A percentile compares a stretch with the other conserved stretches of the same genome.
Evolutionary conservation across 2,888 invertebrate species (phyloP).

Genomic region (Pachydiplax longipennis): DNA sequence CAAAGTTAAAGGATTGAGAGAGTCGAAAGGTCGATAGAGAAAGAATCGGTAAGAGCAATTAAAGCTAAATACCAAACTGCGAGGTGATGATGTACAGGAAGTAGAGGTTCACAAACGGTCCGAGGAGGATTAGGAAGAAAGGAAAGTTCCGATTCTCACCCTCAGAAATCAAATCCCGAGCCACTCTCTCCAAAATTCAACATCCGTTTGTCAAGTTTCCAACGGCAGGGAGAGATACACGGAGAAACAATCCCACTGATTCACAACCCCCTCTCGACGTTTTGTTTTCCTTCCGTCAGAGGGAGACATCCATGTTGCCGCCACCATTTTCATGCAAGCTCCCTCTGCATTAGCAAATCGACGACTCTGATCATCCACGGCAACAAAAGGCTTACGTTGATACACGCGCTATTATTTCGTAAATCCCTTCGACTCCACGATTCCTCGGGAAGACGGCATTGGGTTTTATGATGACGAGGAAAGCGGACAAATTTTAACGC

Average conservation of each 20-base stretch:
- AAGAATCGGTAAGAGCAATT: not conserved
- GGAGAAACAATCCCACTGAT: not conserved
- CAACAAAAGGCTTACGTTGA: not conserved
- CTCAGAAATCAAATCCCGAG: too few species aligned
- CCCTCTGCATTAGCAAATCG: not conserved
- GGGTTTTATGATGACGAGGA: too few species aligned
- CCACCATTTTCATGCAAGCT: not conserved
- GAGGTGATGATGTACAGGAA: not conserved
- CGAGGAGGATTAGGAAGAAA: not conserved
- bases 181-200: not conserved
- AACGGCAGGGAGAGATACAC: not conserved
- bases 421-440: not conserved
- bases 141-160: not conserved
- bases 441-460: too few species aligned
- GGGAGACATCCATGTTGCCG: not conserved
- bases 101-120: not conserved
- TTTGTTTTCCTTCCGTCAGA: not conserved
- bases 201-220: not conserved
- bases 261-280: not conserved
- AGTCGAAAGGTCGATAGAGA: too few species aligned
- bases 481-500: too few species aligned
- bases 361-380: not conserved
- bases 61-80: not conserved
- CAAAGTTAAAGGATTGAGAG: too few species aligned
- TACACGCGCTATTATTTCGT: not conserved